These are phyloP conservation scores for Bradypus variegatus DNA, from an alignment of 2,797 vertebrate species.

Conservation along the genomic window DNA sequence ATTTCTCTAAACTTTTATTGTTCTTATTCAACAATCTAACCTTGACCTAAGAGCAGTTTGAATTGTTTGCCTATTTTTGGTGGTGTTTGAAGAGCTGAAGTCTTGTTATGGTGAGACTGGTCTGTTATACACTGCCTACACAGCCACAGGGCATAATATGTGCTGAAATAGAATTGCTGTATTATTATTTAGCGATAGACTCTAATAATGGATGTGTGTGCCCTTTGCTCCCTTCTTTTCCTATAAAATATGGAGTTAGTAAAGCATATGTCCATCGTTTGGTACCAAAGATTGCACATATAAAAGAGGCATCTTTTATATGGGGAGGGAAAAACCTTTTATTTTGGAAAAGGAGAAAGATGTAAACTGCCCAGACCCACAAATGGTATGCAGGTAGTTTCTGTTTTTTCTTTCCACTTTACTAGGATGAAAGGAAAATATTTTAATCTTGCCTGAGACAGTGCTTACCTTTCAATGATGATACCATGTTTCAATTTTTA, in stretches of 20 bases:
- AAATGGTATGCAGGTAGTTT: background rate
- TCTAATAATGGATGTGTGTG: slow-evolving; percentile 15
- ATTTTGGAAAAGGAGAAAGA: background rate
- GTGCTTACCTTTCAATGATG: slow-evolving; percentile 29
- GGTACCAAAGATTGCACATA: no score
- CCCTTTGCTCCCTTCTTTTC: background rate
- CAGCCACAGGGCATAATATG: background rate
- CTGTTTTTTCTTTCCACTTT: background rate
- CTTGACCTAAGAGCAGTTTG: background rate
- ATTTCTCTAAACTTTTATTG: slow-evolving; percentile 38
- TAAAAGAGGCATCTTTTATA: background rate
- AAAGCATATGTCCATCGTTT: background rate
- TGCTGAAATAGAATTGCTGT: slow-evolving; percentile 12
- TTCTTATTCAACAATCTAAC: background rate
- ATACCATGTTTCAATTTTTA: slow-evolving; percentile 39
- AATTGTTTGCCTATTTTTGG: slow-evolving; percentile 18
- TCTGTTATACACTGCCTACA: background rate
- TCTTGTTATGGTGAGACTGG: background rate
- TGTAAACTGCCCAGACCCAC: background rate
- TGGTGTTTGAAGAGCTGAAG: slow-evolving; percentile 25
- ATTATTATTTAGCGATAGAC: background rate
- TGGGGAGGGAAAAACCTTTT: background rate
- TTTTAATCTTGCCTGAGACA: slow-evolving; percentile 16
- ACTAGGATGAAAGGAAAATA: slow-evolving; percentile 32
- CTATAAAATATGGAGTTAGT: background rate